Percentiles rank a stretch among this genome's conserved stretches.
Evolutionary conservation across 2,888 invertebrate genomes (phyloP).

Genomic region (Megastigmus dorsalis): DNA sequence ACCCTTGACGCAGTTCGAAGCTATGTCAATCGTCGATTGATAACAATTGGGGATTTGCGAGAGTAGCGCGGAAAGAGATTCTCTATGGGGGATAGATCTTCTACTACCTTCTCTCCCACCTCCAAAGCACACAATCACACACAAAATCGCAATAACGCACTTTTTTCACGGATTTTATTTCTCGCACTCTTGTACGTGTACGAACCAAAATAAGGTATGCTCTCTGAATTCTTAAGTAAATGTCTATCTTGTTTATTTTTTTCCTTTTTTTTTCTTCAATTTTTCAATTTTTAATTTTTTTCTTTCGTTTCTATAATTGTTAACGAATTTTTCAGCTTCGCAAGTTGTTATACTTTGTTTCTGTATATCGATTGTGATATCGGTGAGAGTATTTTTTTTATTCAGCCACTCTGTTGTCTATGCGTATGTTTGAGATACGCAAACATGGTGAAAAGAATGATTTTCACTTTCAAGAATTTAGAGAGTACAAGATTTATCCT

Average conservation of each 20-base stretch:
- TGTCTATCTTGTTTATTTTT: conserved; percentile 26
- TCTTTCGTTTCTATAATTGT: conserved; percentile 28
- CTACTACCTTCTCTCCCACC: conserved; percentile 50
- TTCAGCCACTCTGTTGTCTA: conserved; percentile 40
- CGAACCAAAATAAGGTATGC: conserved; percentile 52
- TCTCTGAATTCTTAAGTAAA: conserved; percentile 53
- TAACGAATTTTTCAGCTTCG: conserved; percentile 51
- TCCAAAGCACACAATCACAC: conserved; percentile 53
- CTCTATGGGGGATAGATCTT: conserved; percentile 45
- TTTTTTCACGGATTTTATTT: conserved; percentile 54
- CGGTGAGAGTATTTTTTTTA: conserved; percentile 36
- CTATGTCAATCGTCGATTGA: conserved; percentile 56
- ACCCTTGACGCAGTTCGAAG: conserved; percentile 55
- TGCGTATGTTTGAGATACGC: conserved; percentile 3
- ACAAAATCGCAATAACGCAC: conserved; percentile 49
- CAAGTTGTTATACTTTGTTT: conserved; percentile 42
- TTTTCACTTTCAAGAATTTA: conserved; percentile 44
- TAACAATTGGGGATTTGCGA: conserved; percentile 53
- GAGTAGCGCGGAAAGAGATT: conserved; percentile 38
- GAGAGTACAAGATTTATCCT: conserved; percentile 42
- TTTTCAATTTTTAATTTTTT: not conserved
- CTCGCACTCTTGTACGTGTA: conserved; percentile 51
- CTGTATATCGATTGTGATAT: too few species aligned
- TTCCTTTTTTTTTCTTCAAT: not conserved
- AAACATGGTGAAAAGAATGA: not conserved